phyloP scores from a whole-genome alignment of 2,113 vertebrate species.

The Strigops habroptila region DNA sequence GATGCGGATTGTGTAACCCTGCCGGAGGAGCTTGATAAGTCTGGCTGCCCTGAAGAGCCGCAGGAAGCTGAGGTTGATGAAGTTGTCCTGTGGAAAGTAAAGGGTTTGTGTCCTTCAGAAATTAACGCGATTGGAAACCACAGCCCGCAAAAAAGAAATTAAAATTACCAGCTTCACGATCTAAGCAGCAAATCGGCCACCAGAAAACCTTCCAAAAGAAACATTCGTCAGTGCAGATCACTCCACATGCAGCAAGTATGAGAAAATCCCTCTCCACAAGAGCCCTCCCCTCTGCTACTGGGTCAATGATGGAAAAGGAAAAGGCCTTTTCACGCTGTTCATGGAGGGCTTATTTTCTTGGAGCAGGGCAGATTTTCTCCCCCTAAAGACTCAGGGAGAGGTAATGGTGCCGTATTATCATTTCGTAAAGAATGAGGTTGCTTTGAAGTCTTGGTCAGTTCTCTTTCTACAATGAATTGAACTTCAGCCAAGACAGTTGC shows the following conservation, averaged over 20 bases:
- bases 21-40: constrained; percentile 92
- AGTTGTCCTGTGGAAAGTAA: constrained; percentile 81
- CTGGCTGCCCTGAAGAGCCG: constrained; percentile 91
- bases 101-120: constrained; percentile 52
- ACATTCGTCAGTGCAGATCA: constrained; percentile 64
- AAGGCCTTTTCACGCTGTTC: constrained; percentile 29
- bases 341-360: background rate
- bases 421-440: background rate
- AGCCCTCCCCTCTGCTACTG: constrained; percentile 55
- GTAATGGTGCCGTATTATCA: background rate
- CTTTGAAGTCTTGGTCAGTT: constrained; percentile 25
- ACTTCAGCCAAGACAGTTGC: background rate
- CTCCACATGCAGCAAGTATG: constrained; percentile 69
- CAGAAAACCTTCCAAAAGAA: constrained; percentile 70
- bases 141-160: constrained; percentile 67
- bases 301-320: constrained; percentile 27
- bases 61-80: constrained; percentile 96
- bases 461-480: background rate
- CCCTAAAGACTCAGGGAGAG: background rate
- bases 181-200: constrained; percentile 71
- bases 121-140: constrained; percentile 37
- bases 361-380: background rate
- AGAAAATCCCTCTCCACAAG: constrained; percentile 59
- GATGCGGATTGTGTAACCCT: constrained; percentile 97
- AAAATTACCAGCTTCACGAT: constrained; percentile 65